A percentile compares a stretch with the other conserved stretches of the same genome.
These are phyloP conservation scores for Agrotis exclamationis DNA, from an alignment of 2,888 invertebrate genomes.

Conservation along the genomic window DNA sequence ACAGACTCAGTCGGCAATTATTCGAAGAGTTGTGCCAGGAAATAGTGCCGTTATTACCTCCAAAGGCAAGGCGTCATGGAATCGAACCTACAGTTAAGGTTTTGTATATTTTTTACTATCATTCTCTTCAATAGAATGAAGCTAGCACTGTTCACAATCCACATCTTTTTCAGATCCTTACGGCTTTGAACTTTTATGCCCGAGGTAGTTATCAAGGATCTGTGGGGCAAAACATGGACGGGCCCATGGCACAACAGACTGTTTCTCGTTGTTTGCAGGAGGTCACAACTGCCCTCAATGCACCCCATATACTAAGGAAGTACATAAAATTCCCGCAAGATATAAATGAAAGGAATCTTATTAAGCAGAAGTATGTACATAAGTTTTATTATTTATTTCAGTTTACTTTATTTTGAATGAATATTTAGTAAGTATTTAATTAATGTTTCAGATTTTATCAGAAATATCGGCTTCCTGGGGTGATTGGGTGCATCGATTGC, in stretches of 20 bases:
- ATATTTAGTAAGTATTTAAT: not conserved
- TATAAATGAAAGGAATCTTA: slow-evolving; percentile 15
- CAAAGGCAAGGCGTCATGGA: too few relatives aligned
- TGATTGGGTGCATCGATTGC: slow-evolving; percentile 5
- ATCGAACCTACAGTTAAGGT: too few relatives aligned
- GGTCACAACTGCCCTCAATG: slow-evolving; percentile 16
- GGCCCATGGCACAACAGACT: slow-evolving; percentile 2
- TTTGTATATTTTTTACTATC: too few relatives aligned
- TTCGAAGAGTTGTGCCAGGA: too few relatives aligned
- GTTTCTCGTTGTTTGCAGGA: not conserved
- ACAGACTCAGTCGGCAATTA: too few relatives aligned
- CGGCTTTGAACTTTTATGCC: not conserved
- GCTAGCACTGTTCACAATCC: not conserved
- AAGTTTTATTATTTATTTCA: not conserved
- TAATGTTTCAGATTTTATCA: slow-evolving; percentile 4
- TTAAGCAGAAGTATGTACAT: slow-evolving; percentile 4
- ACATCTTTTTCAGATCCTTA: not conserved
- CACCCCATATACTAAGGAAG: slow-evolving; percentile 40
- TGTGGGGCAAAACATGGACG: not conserved
- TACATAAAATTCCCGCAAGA: slow-evolving; percentile 50
- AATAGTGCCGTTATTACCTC: too few relatives aligned
- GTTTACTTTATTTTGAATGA: not conserved
- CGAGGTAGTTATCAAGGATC: slow-evolving; percentile 1
- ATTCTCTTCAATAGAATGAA: too few relatives aligned
- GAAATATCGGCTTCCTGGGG: not conserved